These are phyloP conservation scores for Lepeophtheirus nordmannii DNA, from an alignment of 2,888 invertebrate species.

Conservation along the genomic window DNA sequence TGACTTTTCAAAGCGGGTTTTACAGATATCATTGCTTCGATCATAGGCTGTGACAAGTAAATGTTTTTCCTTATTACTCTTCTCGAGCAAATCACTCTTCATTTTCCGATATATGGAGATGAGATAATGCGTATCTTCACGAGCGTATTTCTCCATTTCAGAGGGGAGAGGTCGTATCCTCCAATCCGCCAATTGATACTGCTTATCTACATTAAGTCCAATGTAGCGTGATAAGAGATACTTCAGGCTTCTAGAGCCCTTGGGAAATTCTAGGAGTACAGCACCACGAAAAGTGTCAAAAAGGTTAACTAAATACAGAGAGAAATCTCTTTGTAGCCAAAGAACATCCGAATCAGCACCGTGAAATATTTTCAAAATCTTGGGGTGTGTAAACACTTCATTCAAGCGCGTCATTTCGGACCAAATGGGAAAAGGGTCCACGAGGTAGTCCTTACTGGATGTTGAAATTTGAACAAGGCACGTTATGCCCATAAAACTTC, in stretches of 20 bases:
- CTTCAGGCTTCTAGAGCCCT: constrained; percentile 41
- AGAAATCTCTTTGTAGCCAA: constrained; percentile 91
- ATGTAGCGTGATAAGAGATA: constrained; percentile 64
- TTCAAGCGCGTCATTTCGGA: constrained; percentile 67
- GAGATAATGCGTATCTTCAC: constrained; percentile 86
- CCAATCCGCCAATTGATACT: constrained; percentile 86
- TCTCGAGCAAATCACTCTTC: constrained; percentile 53
- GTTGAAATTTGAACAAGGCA: constrained; percentile 92
- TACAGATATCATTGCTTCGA: constrained; percentile 55
- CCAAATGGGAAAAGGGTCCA: constrained; percentile 72
- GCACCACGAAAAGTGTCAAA: constrained; percentile 90
- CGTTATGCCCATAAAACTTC: constrained; percentile 82
- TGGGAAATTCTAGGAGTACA: constrained; percentile 49
- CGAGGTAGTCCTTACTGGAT: constrained; percentile 57
- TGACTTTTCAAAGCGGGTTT: constrained; percentile 52
- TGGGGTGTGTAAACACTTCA: constrained; percentile 75
- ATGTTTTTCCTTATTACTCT: constrained; percentile 43
- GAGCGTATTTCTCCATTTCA: constrained; percentile 65
- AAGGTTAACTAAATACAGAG: constrained; percentile 85
- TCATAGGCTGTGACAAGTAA: constrained; percentile 53
- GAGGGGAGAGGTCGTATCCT: constrained; percentile 69
- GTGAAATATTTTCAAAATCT: constrained; percentile 82
- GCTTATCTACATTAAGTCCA: constrained; percentile 62
- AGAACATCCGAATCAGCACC: constrained; percentile 71
- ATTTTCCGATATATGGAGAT: constrained; percentile 70